Conservation (phyloP, 2,113 vertebrate genomes). For the Sorex araneus region DNA sequence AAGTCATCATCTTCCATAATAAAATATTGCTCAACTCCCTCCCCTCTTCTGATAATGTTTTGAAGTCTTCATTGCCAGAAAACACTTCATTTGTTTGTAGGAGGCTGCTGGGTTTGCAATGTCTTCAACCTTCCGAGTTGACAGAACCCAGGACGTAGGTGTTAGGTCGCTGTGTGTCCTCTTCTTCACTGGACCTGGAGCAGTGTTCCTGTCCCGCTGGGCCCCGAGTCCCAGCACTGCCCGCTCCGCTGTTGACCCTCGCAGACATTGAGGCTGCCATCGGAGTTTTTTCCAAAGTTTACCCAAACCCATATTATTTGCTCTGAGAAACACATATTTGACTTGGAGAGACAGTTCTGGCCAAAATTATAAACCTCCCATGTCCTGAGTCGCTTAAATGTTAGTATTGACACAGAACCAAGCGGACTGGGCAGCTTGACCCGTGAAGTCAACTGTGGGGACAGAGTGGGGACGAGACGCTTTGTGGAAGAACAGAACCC, state of each 20-base stretch:
- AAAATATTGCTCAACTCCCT: slow-evolving; percentile 72
- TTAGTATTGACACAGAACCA: slow-evolving; percentile 62
- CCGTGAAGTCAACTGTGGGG: no score
- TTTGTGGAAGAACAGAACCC: background rate
- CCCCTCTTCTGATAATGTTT: slow-evolving; percentile 56
- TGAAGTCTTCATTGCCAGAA: slow-evolving; percentile 58
- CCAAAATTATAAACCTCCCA: slow-evolving; percentile 75
- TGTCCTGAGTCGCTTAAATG: slow-evolving; percentile 57
- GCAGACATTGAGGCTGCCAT: slow-evolving; percentile 6
- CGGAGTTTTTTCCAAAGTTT: slow-evolving; percentile 53
- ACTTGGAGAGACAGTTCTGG: slow-evolving; percentile 72
- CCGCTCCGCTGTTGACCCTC: slow-evolving; percentile 21
- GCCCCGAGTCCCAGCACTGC: background rate
- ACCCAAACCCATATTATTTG: slow-evolving; percentile 41
- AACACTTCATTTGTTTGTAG: slow-evolving; percentile 56
- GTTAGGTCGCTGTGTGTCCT: background rate
- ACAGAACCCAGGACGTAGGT: slow-evolving; percentile 6
- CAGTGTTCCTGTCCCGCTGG: background rate
- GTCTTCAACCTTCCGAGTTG: background rate
- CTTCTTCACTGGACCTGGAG: background rate
- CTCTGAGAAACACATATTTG: slow-evolving; percentile 72
- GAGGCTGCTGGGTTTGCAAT: slow-evolving; percentile 48
- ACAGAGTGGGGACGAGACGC: no score
- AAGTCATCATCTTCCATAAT: slow-evolving; percentile 64
- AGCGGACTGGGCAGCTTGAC: background rate